These are phyloP conservation scores for Prolemur simus DNA, from an alignment of 2,113 vertebrate species.

Conservation along the genomic window DNA sequence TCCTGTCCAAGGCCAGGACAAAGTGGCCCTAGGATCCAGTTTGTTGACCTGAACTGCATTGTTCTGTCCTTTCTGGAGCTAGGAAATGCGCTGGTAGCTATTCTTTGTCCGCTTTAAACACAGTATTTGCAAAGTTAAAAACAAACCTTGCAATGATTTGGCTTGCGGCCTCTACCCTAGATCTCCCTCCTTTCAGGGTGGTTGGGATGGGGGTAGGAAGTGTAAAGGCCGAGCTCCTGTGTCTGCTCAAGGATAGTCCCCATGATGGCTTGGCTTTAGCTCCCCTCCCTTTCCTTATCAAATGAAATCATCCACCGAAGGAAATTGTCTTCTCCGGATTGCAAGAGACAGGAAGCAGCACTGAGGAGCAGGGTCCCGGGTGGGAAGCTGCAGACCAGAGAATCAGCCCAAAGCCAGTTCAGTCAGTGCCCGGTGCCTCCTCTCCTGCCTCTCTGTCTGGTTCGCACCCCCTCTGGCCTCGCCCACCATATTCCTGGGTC, in stretches of 20 bases:
- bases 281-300: neutral
- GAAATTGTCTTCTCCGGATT: constrained; percentile 53
- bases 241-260: neutral
- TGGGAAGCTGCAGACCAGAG: neutral
- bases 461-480: neutral
- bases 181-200: neutral
- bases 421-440: neutral
- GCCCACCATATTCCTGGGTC: neutral
- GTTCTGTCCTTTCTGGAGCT: neutral
- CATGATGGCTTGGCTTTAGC: neutral
- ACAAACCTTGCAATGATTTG: neutral
- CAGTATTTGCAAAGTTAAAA: constrained; percentile 37
- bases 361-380: neutral
- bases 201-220: neutral
- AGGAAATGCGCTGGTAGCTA: neutral
- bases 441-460: neutral
- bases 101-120: neutral
- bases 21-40: neutral
- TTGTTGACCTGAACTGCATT: neutral
- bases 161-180: neutral
- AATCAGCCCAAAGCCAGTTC: neutral
- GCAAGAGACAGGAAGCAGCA: neutral
- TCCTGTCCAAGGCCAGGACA: neutral
- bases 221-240: neutral
- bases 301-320: constrained; percentile 28